These are phyloP conservation scores for Myotis daubentonii DNA, from an alignment of 2,797 vertebrate genomes.

Conservation along the genomic window DNA sequence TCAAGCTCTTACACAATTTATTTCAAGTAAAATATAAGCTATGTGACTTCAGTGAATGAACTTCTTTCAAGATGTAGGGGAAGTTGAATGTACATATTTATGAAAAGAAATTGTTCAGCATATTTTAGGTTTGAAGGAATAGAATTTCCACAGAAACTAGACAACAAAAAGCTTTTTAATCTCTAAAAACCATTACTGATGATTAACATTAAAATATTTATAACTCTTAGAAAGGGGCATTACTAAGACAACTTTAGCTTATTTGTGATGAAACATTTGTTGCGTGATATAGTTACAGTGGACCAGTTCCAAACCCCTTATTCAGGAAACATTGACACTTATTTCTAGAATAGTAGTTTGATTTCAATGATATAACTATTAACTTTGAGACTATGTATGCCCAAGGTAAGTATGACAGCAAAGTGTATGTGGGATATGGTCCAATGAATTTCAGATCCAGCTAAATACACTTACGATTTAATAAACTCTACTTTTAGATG, in stretches of 20 bases:
- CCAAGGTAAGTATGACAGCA: neutral
- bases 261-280: constrained; percentile 80
- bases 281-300: constrained; percentile 62
- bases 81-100: constrained; percentile 74
- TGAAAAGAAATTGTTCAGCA: constrained; percentile 66
- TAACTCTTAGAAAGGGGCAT: constrained; percentile 77
- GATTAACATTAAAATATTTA: constrained; percentile 75
- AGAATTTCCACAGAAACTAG: constrained; percentile 72
- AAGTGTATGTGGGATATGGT: constrained; percentile 4
- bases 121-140: constrained; percentile 68
- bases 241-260: constrained; percentile 75
- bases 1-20: constrained; percentile 30
- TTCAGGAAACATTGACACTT: constrained; percentile 22
- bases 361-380: constrained; percentile 27
- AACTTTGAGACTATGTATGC: constrained; percentile 48
- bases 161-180: constrained; percentile 69
- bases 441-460: constrained; percentile 64
- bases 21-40: constrained; percentile 51
- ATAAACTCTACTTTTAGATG: constrained; percentile 71
- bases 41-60: constrained; percentile 64
- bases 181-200: constrained; percentile 72
- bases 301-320: neutral
- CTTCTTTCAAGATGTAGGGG: constrained; percentile 61
- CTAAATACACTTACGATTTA: constrained; percentile 66
- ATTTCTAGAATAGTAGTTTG: constrained; percentile 65